phyloP scores from a whole-genome alignment of 1,140 invertebrate genomes.

The Zaprionus ornatus region DNA sequence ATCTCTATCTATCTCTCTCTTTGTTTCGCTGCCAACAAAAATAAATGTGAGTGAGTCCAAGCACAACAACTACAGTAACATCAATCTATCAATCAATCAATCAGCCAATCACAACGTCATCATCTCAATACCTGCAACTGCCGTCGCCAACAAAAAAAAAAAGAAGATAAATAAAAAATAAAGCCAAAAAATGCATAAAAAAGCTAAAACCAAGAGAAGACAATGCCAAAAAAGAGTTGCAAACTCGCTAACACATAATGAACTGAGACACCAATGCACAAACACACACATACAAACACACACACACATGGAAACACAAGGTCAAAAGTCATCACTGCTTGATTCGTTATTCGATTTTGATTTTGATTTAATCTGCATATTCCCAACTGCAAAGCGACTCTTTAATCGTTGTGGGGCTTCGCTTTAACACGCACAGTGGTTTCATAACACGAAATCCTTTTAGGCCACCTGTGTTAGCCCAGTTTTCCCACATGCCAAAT shows the following conservation, averaged over 20 bases:
- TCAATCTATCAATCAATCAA: constrained; percentile 65
- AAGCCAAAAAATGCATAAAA: constrained; percentile 33
- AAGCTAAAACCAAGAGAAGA: constrained; percentile 5
- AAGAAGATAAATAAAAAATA: constrained; percentile 1
- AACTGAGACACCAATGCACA: constrained; percentile 25
- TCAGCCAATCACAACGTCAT: constrained; percentile 61
- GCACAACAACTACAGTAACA: constrained; percentile 53
- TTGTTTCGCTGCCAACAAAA: constrained; percentile 24
- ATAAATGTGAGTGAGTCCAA: constrained; percentile 1
- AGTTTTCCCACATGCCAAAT: constrained; percentile 63
- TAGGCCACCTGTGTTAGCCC: constrained; percentile 44
- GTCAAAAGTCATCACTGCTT: constrained; percentile 21
- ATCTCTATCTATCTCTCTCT: neutral
- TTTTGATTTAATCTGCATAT: constrained; percentile 41
- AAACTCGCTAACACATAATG: constrained; percentile 9
- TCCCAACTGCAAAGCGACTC: neutral
- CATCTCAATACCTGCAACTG: constrained; percentile 33
- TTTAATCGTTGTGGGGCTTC: constrained; percentile 59
- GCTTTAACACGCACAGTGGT: constrained; percentile 46
- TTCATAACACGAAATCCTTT: constrained; percentile 1
- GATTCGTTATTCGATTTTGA: neutral
- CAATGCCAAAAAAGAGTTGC: constrained; percentile 2
- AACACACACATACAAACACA: constrained; percentile 28
- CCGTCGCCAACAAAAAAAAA: constrained; percentile 43
- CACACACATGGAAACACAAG: constrained; percentile 15